These are phyloP conservation scores for Mamestra configurata DNA, from an alignment of 1,140 invertebrate species.

Conservation along the genomic window DNA sequence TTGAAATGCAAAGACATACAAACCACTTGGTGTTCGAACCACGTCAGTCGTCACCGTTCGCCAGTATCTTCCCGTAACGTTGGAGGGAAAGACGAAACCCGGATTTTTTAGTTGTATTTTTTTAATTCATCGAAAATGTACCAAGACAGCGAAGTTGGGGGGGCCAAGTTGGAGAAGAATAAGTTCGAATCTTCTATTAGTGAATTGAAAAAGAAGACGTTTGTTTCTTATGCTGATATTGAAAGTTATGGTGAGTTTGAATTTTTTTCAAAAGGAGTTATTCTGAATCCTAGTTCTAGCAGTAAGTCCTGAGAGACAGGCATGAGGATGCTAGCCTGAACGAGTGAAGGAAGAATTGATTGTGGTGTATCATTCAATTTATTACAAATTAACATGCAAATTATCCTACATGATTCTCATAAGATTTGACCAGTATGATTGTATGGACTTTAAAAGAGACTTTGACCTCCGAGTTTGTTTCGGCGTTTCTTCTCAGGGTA, in stretches of 20 bases:
- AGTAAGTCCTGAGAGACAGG: background rate
- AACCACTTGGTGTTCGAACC: conserved; percentile 4
- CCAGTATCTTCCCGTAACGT: conserved; percentile 24
- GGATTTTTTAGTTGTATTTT: background rate
- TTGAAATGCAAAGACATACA: conserved; percentile 65
- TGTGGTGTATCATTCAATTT: no score
- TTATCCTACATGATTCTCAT: no score
- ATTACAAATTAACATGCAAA: no score
- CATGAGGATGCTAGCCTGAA: no score
- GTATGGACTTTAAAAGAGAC: no score
- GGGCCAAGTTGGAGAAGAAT: conserved; percentile 70
- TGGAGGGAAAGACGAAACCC: background rate
- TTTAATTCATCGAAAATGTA: conserved; percentile 68
- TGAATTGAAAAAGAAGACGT: conserved; percentile 79
- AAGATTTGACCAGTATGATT: no score
- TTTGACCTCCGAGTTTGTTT: no score
- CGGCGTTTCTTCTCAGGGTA: no score
- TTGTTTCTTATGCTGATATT: conserved; percentile 73
- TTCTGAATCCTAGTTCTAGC: background rate
- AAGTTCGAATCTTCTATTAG: conserved; percentile 80
- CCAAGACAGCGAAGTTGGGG: conserved; percentile 65
- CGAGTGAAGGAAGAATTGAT: no score
- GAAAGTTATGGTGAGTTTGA: conserved; percentile 74
- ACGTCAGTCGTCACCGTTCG: background rate
- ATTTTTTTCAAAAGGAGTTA: background rate